Evolutionary conservation across 2,113 vertebrate species (phyloP).

Genomic region (Rhipidura dahli): DNA sequence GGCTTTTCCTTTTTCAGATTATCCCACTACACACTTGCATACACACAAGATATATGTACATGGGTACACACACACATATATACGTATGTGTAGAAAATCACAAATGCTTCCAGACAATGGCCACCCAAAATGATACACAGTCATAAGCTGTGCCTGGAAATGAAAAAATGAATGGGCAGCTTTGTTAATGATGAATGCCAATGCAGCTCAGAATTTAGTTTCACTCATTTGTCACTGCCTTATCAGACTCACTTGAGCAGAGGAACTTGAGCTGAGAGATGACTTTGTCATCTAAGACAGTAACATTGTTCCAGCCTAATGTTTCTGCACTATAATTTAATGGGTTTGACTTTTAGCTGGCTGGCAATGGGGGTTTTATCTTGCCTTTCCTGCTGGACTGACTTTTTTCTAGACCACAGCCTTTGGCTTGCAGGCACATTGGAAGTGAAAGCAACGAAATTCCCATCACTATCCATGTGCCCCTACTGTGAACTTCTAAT

Average conservation of each 20-base stretch:
- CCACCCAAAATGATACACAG: neutral
- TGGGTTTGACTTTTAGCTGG: neutral
- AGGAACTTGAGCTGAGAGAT: neutral
- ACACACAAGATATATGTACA: neutral
- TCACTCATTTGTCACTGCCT: neutral
- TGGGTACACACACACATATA: accelerated
- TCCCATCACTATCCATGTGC: neutral
- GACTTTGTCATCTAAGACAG: neutral
- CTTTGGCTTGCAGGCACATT: neutral
- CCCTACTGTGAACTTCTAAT: neutral
- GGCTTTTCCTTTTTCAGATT: neutral
- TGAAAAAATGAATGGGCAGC: neutral
- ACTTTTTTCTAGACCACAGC: neutral
- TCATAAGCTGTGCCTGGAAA: neutral
- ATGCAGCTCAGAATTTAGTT: neutral
- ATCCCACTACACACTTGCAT: neutral
- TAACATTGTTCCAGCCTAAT: neutral
- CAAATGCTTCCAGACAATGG: neutral
- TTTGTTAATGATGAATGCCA: neutral
- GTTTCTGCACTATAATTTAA: neutral
- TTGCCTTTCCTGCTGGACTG: neutral
- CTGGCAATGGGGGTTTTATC: neutral
- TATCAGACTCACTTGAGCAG: neutral
- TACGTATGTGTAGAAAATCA: neutral
- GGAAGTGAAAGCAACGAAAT: neutral